Conservation (phyloP, 2,113 vertebrate species). For the Hystrix brachyura region DNA sequence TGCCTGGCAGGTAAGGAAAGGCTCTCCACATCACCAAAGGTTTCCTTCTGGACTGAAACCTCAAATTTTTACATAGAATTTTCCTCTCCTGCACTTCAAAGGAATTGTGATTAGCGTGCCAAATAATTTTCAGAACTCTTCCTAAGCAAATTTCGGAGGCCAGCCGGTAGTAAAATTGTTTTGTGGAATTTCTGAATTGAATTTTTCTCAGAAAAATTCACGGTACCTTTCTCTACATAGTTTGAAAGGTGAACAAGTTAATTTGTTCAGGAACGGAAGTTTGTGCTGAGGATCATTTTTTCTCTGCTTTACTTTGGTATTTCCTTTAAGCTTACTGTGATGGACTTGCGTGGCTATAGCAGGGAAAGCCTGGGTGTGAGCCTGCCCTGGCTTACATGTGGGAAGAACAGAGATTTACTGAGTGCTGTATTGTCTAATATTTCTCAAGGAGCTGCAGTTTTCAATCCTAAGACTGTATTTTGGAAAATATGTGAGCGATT, state of each 20-base stretch:
- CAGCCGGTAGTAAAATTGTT: not conserved
- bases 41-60: conserved; percentile 57
- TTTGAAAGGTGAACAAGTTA: conserved; percentile 34
- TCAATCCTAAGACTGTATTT: conserved; percentile 9
- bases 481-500: conserved; percentile 27
- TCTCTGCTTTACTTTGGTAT: conserved; percentile 25
- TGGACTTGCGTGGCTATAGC: not conserved
- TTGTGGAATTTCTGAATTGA: conserved; percentile 52
- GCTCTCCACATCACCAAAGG: not conserved
- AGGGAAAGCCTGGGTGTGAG: not conserved
- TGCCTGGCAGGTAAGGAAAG: conserved; percentile 80
- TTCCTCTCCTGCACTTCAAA: conserved; percentile 11
- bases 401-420: not conserved
- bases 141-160: conserved; percentile 32
- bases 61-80: not conserved
- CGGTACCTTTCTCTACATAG: not conserved
- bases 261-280: conserved; percentile 49
- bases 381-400: not conserved
- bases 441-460: conserved; percentile 2
- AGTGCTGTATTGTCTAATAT: not conserved
- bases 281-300: not conserved
- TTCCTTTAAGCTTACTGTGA: conserved; percentile 39
- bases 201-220: not conserved
- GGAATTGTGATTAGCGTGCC: not conserved
- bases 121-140: conserved; percentile 35